Evolutionary conservation across 2,113 vertebrate species (phyloP).

Genomic region (Lethenteron reissneri): DNA sequence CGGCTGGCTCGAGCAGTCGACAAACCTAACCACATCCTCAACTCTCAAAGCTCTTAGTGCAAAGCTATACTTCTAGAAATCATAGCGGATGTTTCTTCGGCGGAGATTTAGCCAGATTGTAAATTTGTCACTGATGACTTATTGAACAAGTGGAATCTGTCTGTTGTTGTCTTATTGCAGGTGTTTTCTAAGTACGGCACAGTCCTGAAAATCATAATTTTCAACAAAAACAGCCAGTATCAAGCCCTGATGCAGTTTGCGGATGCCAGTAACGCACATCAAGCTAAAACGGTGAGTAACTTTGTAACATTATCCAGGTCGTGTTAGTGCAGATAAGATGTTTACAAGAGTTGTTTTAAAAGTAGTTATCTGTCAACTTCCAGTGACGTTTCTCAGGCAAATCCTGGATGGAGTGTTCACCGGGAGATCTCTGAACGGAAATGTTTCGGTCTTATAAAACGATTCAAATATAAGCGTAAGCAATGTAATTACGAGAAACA

Average conservation of each 20-base stretch:
- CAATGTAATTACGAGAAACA: too few relatives aligned
- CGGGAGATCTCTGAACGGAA: background rate
- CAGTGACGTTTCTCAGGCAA: too few relatives aligned
- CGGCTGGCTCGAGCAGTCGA: too few relatives aligned
- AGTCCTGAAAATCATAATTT: slow-evolving; percentile 97
- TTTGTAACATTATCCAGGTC: slow-evolving; percentile 9
- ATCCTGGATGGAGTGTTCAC: too few relatives aligned
- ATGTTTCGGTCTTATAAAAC: slow-evolving; percentile 1
- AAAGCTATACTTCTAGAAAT: too few relatives aligned
- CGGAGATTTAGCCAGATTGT: background rate
- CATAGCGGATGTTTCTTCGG: too few relatives aligned
- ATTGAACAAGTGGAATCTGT: background rate
- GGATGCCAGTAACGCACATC: slow-evolving; percentile 69
- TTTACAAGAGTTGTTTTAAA: too few relatives aligned
- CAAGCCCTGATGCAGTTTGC: slow-evolving; percentile 87
- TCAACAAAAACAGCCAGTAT: slow-evolving; percentile 98
- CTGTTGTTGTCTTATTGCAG: slow-evolving; percentile 21
- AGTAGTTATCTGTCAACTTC: too few relatives aligned
- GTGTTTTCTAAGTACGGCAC: slow-evolving; percentile 98
- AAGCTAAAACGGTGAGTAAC: slow-evolving; percentile 73
- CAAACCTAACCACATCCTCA: too few relatives aligned
- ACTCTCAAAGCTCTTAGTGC: too few relatives aligned
- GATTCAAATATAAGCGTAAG: background rate
- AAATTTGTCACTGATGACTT: slow-evolving; percentile 5
- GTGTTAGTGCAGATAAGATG: background rate